Percentiles rank a stretch among this genome's conserved stretches.
phyloP scores from a whole-genome alignment of 2,113 vertebrate genomes.

The Narcine bancroftii region DNA sequence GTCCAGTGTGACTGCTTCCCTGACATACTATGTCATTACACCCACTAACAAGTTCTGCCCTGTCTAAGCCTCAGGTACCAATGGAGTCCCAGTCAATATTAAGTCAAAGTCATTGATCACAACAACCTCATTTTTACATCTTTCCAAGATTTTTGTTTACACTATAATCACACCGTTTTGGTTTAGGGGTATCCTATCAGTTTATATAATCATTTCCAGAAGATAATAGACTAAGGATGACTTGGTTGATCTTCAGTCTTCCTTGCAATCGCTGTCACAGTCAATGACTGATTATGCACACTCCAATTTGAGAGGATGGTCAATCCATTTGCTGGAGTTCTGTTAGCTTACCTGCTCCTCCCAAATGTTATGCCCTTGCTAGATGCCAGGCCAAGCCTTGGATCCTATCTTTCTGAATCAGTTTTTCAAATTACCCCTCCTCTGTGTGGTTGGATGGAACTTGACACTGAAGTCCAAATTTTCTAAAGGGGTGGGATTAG shows the following conservation, averaged over 20 bases:
- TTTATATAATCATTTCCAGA: neutral
- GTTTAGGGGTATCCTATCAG: too few species aligned
- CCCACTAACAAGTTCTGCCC: too few species aligned
- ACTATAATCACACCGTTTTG: too few species aligned
- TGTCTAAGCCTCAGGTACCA: too few species aligned
- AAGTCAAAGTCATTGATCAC: too few species aligned
- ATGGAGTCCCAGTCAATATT: too few species aligned
- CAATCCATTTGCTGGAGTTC: neutral
- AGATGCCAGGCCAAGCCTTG: neutral
- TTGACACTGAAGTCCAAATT: neutral
- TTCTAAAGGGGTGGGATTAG: neutral
- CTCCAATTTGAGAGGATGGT: neutral
- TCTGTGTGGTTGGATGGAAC: neutral
- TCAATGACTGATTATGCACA: neutral
- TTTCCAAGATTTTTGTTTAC: too few species aligned
- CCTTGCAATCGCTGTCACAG: neutral
- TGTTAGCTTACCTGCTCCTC: neutral
- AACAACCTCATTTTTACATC: too few species aligned
- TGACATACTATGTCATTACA: too few species aligned
- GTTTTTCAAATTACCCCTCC: neutral
- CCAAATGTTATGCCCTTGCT: neutral
- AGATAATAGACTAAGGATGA: neutral
- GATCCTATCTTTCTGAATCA: too few species aligned
- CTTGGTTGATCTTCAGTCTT: neutral
- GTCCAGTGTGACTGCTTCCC: too few species aligned